Conservation (phyloP, 1,140 invertebrate species). For the Dolichoris vasculosae region DNA sequence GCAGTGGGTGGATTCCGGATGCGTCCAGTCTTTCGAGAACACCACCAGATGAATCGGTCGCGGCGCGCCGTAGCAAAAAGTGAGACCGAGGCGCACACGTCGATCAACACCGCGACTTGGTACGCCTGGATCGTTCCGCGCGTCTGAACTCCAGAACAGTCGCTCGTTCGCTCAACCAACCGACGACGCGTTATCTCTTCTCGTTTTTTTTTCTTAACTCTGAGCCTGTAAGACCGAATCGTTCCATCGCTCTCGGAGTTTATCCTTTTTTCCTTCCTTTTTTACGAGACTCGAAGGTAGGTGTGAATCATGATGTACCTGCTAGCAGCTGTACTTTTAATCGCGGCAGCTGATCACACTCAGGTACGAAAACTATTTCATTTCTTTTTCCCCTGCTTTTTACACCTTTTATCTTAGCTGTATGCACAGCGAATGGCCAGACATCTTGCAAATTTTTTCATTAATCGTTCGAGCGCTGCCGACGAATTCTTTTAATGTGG, state of each 20-base stretch:
- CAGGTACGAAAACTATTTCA: constrained; percentile 51
- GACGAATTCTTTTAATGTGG: no score
- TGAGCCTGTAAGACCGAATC: no score
- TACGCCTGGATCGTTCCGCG: background rate
- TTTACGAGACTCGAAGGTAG: background rate
- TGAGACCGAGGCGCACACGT: background rate
- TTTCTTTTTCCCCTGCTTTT: background rate
- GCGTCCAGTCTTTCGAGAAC: background rate
- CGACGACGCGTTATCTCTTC: background rate
- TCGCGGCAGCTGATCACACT: constrained; percentile 43
- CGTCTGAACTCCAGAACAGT: background rate
- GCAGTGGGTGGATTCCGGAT: constrained; percentile 13
- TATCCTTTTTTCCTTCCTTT: no score
- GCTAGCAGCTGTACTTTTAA: constrained; percentile 48
- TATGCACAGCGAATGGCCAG: no score
- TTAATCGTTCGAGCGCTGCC: no score
- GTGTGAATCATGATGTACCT: constrained; percentile 59
- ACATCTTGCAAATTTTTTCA: no score
- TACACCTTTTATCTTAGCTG: no score
- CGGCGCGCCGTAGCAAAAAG: background rate
- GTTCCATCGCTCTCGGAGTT: no score
- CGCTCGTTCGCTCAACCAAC: background rate
- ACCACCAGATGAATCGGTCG: background rate
- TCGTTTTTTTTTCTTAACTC: background rate
- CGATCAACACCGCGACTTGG: background rate